phyloP scores from a whole-genome alignment of 2,797 vertebrate species.

The Eurystomus glaucurus region DNA sequence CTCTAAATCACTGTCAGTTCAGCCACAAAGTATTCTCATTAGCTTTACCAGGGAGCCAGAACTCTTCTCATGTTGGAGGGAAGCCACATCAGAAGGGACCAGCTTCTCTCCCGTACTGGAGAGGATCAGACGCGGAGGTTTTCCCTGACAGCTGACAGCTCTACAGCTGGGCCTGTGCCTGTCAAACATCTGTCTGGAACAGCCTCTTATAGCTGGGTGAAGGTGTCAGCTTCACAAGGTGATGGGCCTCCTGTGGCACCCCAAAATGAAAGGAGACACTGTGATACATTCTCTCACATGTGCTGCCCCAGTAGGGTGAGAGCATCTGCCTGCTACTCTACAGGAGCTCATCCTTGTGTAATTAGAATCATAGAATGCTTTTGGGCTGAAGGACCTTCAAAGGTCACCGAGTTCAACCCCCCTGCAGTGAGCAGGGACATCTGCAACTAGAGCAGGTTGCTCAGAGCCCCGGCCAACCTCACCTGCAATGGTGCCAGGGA shows the following conservation, averaged over 20 bases:
- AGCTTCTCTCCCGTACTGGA: not conserved
- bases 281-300: rapidly evolving
- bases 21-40: not conserved
- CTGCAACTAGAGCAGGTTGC: too few relatives aligned
- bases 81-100: not conserved
- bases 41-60: not conserved
- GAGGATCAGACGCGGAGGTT: not conserved
- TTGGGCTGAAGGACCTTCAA: not conserved
- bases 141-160: not conserved
- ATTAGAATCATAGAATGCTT: not conserved
- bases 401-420: not conserved
- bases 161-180: not conserved
- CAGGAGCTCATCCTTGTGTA: not conserved
- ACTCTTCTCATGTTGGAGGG: not conserved
- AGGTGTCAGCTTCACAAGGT: not conserved
- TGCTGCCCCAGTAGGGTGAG: rapidly evolving
- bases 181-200: not conserved
- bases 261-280: not conserved
- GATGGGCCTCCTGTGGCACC: not conserved
- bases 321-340: not conserved
- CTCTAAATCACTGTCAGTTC: not conserved
- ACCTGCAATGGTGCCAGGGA: too few relatives aligned
- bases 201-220: not conserved
- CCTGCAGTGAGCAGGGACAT: too few relatives aligned
- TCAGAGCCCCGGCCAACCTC: too few relatives aligned